Evolutionary conservation across 2,797 vertebrate genomes (phyloP).

Genomic region (Typhlichthys subterraneus): DNA sequence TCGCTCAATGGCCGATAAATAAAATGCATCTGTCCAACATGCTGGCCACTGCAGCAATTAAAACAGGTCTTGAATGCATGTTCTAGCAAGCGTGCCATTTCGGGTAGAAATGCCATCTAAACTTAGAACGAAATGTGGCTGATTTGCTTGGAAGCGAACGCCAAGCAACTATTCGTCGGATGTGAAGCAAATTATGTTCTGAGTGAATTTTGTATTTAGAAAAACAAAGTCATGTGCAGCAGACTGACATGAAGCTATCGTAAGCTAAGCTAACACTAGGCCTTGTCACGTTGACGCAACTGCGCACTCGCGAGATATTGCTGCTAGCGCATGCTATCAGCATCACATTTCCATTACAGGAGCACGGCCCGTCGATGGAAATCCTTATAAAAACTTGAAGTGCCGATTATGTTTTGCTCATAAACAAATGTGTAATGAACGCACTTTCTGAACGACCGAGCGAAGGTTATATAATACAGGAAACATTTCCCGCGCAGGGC

Average conservation of each 20-base stretch:
- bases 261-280: constrained; percentile 52
- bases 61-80: constrained; percentile 32
- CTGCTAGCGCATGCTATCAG: constrained; percentile 55
- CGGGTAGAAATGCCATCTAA: too few species aligned
- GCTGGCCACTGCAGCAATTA: constrained; percentile 14
- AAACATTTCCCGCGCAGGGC: constrained; percentile 69
- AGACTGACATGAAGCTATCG: constrained; percentile 21
- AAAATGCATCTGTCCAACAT: too few species aligned
- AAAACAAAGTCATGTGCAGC: constrained; percentile 34
- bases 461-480: constrained; percentile 7
- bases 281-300: constrained; percentile 73
- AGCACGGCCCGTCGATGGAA: constrained; percentile 64
- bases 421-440: accelerated
- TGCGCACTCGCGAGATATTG: constrained; percentile 63
- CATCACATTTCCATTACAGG: constrained; percentile 40
- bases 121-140: too few species aligned
- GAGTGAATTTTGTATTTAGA: background rate
- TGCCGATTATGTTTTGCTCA: background rate
- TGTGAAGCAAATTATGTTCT: too few species aligned
- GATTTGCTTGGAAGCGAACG: too few species aligned
- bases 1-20: too few species aligned
- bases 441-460: background rate
- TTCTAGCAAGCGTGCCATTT: too few species aligned
- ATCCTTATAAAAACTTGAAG: background rate
- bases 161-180: too few species aligned